Conservation (phyloP, 1,140 invertebrate genomes). For the Centruroides sculpturatus region DNA sequence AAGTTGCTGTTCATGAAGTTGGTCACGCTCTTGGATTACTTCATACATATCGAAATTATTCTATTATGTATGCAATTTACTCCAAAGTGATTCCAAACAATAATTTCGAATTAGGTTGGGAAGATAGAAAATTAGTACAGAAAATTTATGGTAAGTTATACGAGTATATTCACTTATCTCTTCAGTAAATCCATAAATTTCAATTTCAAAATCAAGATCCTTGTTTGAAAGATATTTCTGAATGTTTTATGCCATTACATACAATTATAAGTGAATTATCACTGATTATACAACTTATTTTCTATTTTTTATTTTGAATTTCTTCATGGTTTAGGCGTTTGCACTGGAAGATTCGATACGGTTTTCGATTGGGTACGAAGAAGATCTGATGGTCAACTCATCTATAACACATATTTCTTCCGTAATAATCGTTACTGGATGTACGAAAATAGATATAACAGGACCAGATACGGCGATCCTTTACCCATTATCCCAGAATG, state of each 20-base stretch:
- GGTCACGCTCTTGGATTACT: constrained; percentile 32
- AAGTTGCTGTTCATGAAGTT: constrained; percentile 34
- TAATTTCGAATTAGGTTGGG: constrained; percentile 29
- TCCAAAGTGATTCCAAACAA: constrained; percentile 19
- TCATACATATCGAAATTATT: constrained; percentile 27
- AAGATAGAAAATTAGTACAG: constrained; percentile 30
- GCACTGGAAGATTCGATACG: constrained; percentile 30
- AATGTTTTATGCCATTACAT: no score
- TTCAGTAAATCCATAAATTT: no score
- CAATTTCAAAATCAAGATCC: no score
- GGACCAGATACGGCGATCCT: constrained; percentile 33
- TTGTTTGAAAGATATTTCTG: no score
- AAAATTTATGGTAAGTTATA: constrained; percentile 26
- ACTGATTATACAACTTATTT: no score
- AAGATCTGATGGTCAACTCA: constrained; percentile 25
- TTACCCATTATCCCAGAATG: constrained; percentile 28
- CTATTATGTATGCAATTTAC: constrained; percentile 36
- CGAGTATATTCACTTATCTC: no score
- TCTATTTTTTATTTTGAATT: no score
- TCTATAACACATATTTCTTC: constrained; percentile 36
- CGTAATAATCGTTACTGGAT: constrained; percentile 33
- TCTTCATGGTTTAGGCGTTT: constrained; percentile 23
- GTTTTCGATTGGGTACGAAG: constrained; percentile 33
- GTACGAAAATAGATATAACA: constrained; percentile 34
- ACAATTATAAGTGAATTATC: no score